Evolutionary conservation across 2,797 vertebrate species (phyloP).

Genomic region (Bovichtus diacanthus): DNA sequence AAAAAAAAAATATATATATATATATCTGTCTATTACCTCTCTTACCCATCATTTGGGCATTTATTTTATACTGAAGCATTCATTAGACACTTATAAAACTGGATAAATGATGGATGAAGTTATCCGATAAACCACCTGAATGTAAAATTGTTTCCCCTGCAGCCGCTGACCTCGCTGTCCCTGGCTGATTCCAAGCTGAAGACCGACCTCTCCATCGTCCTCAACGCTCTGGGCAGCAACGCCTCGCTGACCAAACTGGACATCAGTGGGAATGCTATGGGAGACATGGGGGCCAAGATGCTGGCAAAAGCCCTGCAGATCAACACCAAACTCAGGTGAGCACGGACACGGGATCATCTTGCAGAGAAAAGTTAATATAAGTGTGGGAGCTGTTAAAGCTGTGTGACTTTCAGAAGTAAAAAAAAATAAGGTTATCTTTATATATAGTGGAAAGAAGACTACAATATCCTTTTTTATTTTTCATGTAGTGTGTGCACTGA

Average conservation of each 20-base stretch:
- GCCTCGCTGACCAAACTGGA: slow-evolving; percentile 93
- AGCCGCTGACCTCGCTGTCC: slow-evolving; percentile 94
- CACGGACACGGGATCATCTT: no score
- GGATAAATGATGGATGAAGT: neutral
- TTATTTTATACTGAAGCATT: neutral
- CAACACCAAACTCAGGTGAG: slow-evolving; percentile 96
- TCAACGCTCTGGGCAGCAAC: slow-evolving; percentile 97
- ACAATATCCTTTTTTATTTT: no score
- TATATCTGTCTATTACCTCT: no score
- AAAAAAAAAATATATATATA: no score
- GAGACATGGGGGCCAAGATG: slow-evolving; percentile 98
- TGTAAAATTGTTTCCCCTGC: neutral
- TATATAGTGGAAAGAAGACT: no score
- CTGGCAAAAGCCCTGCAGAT: slow-evolving; percentile 97
- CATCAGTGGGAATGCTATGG: slow-evolving; percentile 97
- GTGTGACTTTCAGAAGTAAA: neutral
- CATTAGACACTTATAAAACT: neutral
- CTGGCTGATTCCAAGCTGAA: slow-evolving; percentile 96
- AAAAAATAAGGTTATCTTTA: no score
- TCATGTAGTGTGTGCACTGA: no score
- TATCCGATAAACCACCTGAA: neutral
- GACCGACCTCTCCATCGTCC: slow-evolving; percentile 92
- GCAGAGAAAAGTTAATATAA: neutral
- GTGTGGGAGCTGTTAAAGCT: neutral
- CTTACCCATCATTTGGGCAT: neutral